Evolutionary conservation across 1,140 invertebrate genomes (phyloP).

Genomic region (Acromyrmex heyeri): DNA sequence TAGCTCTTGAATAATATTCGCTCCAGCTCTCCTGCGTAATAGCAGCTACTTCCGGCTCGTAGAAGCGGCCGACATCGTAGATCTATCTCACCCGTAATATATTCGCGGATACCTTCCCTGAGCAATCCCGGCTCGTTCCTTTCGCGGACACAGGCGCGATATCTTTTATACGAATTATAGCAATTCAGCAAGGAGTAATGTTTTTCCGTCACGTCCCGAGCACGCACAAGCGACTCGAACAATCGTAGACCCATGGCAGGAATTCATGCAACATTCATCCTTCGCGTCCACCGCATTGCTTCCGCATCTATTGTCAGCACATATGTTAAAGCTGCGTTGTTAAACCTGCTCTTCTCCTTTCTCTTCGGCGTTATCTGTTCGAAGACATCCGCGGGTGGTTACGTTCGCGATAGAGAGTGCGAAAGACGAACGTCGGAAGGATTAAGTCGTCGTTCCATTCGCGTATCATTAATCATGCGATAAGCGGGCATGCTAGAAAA

Average conservation of each 20-base stretch:
- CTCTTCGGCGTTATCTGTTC: constrained; percentile 56
- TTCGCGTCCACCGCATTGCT: constrained; percentile 51
- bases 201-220: constrained; percentile 72
- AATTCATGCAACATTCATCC: constrained; percentile 75
- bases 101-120: constrained; percentile 18
- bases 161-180: constrained; percentile 67
- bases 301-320: constrained; percentile 75
- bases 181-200: constrained; percentile 73
- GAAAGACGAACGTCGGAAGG: constrained; percentile 71
- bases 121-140: constrained; percentile 39
- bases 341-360: constrained; percentile 1
- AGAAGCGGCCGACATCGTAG: constrained; percentile 6
- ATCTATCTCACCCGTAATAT: constrained; percentile 30
- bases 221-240: constrained; percentile 61
- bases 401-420: constrained; percentile 50
- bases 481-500: constrained; percentile 80
- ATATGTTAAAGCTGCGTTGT: constrained; percentile 45
- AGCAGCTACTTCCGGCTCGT: constrained; percentile 39
- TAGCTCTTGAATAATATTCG: constrained; percentile 37
- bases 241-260: constrained; percentile 56
- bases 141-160: constrained; percentile 36
- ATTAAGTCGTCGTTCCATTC: constrained; percentile 80
- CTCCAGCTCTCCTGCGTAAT: constrained; percentile 29
- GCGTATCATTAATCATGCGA: constrained; percentile 81
- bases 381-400: constrained; percentile 56